Percentiles rank a stretch among this genome's conserved stretches.
phyloP scores from a whole-genome alignment of 2,888 invertebrate genomes.

The Scaptomyza polygonia region DNA sequence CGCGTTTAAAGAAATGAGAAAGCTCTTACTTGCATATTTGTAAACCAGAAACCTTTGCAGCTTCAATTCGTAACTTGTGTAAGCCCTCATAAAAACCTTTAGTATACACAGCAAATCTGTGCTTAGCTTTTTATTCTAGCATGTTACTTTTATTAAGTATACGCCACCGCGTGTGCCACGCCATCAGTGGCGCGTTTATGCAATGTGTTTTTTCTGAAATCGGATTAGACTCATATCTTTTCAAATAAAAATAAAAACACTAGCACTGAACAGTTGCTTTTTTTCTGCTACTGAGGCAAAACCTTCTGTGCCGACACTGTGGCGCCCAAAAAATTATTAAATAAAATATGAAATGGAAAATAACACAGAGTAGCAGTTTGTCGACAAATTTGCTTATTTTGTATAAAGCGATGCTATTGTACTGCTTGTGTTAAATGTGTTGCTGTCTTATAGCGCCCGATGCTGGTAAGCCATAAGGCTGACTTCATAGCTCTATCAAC shows the following conservation, averaged over 20 bases:
- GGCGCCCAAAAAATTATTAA: constrained; percentile 39
- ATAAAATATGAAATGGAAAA: constrained; percentile 18
- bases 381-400: constrained; percentile 35
- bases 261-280: constrained; percentile 1
- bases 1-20: not conserved
- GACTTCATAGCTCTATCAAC: constrained; percentile 23
- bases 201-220: constrained; percentile 45
- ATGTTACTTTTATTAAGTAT: constrained; percentile 47
- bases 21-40: not conserved
- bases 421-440: constrained; percentile 48
- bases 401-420: constrained; percentile 51
- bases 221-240: constrained; percentile 36
- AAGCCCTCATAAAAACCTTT: not conserved
- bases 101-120: constrained; percentile 1
- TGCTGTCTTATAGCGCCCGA: constrained; percentile 45
- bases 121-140: constrained; percentile 16
- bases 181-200: constrained; percentile 41
- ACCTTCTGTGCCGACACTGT: constrained; percentile 9
- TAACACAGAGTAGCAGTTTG: constrained; percentile 9
- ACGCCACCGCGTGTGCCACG: constrained; percentile 54
- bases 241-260: not conserved
- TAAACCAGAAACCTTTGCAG: not conserved
- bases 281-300: constrained; percentile 10
- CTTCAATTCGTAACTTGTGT: not conserved
- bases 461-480: constrained; percentile 37